These are phyloP conservation scores for Octodon degus DNA, from an alignment of 2,113 vertebrate genomes.

Conservation along the genomic window DNA sequence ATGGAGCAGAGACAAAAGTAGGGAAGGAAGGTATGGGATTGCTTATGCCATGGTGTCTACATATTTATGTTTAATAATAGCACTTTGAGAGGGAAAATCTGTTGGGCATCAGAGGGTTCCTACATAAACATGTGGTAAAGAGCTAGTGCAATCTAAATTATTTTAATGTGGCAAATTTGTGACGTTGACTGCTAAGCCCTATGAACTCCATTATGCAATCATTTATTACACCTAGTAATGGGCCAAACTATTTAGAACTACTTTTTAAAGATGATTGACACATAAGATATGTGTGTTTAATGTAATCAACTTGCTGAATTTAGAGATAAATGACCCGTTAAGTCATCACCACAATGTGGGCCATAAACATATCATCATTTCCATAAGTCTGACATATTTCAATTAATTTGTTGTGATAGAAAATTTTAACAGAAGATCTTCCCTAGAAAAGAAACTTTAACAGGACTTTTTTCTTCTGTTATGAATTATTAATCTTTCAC, in stretches of 20 bases:
- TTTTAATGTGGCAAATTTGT: background rate
- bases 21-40: background rate
- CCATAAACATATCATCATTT: background rate
- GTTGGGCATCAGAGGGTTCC: background rate
- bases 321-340: background rate
- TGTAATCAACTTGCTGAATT: background rate
- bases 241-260: background rate
- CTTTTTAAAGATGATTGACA: background rate
- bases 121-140: background rate
- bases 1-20: background rate
- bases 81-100: background rate
- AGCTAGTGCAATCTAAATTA: background rate
- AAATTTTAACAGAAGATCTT: background rate
- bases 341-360: background rate
- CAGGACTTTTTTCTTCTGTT: background rate
- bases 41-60: background rate
- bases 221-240: background rate
- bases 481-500: background rate
- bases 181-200: background rate
- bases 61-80: background rate
- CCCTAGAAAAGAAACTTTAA: background rate
- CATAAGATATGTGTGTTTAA: background rate
- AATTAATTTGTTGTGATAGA: background rate
- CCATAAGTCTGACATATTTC: background rate
- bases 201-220: background rate